A percentile compares a stretch with the other conserved stretches of the same genome.
Evolutionary conservation across 2,797 vertebrate genomes (phyloP).

Genomic region (Aldrovandia affinis): DNA sequence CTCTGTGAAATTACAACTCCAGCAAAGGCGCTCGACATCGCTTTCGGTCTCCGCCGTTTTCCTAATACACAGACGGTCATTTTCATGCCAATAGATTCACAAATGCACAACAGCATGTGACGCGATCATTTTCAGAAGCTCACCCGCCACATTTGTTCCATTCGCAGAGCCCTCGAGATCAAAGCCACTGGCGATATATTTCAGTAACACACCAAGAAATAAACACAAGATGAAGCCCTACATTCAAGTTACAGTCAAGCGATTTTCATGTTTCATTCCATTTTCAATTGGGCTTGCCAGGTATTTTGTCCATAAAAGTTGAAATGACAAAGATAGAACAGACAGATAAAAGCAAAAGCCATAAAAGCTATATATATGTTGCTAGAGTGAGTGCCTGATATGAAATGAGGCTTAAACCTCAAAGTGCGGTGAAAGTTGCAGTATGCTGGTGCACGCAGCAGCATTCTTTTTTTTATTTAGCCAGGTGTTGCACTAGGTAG

Average conservation of each 20-base stretch:
- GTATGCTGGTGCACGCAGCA: background rate
- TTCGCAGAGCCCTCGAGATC: background rate
- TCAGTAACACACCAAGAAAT: background rate
- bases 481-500: background rate
- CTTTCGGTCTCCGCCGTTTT: background rate
- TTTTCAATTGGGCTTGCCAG: background rate
- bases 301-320: background rate
- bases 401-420: background rate
- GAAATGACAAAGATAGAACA: background rate
- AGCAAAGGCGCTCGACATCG: background rate
- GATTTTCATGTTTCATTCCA: background rate
- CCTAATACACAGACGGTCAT: background rate
- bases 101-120: background rate
- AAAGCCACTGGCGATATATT: background rate
- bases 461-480: slow-evolving; percentile 10
- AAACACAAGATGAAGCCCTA: background rate
- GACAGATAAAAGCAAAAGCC: background rate
- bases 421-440: background rate
- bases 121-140: background rate
- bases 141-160: background rate
- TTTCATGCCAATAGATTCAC: background rate
- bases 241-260: background rate
- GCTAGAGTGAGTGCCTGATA: background rate
- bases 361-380: background rate
- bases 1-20: background rate